Evolutionary conservation across 2,113 vertebrate species (phyloP).

Genomic region (Lichenostomus cassidix): DNA sequence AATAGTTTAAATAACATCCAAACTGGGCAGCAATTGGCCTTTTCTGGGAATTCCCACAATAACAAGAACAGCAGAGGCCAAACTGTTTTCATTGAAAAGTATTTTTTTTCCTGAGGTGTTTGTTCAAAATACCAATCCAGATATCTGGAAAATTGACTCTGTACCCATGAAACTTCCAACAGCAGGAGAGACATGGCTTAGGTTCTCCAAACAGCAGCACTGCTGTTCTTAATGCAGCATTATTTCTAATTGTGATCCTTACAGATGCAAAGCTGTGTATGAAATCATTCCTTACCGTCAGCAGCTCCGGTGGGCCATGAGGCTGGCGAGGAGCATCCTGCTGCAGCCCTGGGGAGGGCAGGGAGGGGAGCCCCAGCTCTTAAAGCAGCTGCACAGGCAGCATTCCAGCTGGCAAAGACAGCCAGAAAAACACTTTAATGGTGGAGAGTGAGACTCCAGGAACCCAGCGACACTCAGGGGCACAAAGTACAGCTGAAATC

Average conservation of each 20-base stretch:
- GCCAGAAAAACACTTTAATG: rapidly evolving
- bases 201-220: background rate
- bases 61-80: background rate
- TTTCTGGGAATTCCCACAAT: background rate
- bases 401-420: background rate
- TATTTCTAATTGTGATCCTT: rapidly evolving
- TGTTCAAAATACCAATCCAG: background rate
- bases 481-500: background rate
- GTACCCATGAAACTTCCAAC: background rate
- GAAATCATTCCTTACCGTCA: rapidly evolving
- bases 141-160: background rate
- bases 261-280: rapidly evolving
- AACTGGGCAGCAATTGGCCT: background rate
- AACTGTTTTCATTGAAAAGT: background rate
- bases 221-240: rapidly evolving
- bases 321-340: background rate
- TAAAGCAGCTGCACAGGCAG: background rate
- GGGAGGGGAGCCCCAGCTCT: background rate
- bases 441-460: rapidly evolving
- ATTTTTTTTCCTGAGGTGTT: background rate
- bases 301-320: rapidly evolving
- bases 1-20: background rate
- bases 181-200: rapidly evolving
- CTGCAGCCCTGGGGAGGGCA: background rate
- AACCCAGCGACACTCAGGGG: rapidly evolving